Evolutionary conservation across 2,888 invertebrate genomes (phyloP).

Genomic region (Ceratothoa steindachneri): DNA sequence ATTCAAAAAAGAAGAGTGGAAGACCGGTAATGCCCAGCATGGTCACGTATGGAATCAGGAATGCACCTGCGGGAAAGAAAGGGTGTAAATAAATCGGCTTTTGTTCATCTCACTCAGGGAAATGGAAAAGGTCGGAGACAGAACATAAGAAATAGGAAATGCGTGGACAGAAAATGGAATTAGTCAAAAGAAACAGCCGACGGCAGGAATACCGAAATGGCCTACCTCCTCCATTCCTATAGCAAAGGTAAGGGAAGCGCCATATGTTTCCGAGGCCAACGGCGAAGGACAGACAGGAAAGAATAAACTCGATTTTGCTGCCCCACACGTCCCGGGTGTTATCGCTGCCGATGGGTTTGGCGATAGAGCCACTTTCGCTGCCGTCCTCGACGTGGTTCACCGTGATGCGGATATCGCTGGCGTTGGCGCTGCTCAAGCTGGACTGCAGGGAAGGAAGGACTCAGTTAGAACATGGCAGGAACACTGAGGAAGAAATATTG

Average conservation of each 20-base stretch:
- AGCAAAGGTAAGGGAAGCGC: slow-evolving; percentile 59
- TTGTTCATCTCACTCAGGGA: background rate
- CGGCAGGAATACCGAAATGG: too few relatives aligned
- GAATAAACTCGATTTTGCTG: slow-evolving; percentile 55
- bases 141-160: too few relatives aligned
- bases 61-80: slow-evolving; percentile 52
- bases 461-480: background rate
- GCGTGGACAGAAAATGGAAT: too few relatives aligned
- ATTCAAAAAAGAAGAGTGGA: slow-evolving; percentile 56
- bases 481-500: background rate
- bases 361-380: slow-evolving; percentile 16
- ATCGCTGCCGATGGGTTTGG: slow-evolving; percentile 41
- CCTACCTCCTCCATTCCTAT: slow-evolving; percentile 53
- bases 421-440: slow-evolving; percentile 28
- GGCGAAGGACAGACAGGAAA: slow-evolving; percentile 58
- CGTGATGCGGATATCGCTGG: slow-evolving; percentile 40
- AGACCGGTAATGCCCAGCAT: slow-evolving; percentile 55
- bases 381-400: slow-evolving; percentile 41
- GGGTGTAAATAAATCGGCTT: background rate
- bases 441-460: background rate
- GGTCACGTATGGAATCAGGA: slow-evolving; percentile 55
- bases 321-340: slow-evolving; percentile 56
- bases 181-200: too few relatives aligned
- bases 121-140: too few relatives aligned
- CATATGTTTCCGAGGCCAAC: slow-evolving; percentile 59